A percentile compares a stretch with the other conserved stretches of the same genome.
phyloP scores from a whole-genome alignment of 2,113 vertebrate genomes.

The Terrapene triunguis region DNA sequence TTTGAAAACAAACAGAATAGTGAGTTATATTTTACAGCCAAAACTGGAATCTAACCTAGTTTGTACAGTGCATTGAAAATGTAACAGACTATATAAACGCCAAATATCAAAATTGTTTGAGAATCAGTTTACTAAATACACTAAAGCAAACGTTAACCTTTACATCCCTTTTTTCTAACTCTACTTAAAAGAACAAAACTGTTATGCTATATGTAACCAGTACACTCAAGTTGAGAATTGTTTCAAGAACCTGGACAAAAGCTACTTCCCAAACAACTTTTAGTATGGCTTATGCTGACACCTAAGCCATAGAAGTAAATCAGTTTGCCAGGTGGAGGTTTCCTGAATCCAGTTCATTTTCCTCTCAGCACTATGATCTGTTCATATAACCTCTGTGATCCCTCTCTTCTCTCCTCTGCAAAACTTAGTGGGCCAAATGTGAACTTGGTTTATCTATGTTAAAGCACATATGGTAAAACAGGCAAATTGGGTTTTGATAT shows the following conservation, averaged over 20 bases:
- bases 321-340: not conserved
- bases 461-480: not conserved
- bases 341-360: not conserved
- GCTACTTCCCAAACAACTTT: not conserved
- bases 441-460: not conserved
- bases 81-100: not conserved
- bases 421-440: not conserved
- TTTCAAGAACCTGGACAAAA: not conserved
- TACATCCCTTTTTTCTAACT: not conserved
- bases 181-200: not conserved
- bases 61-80: not conserved
- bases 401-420: not conserved
- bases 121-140: not conserved
- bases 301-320: not conserved
- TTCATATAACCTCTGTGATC: not conserved
- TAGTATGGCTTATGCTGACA: not conserved
- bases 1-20: slow-evolving; percentile 57
- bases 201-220: not conserved
- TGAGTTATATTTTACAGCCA: not conserved
- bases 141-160: not conserved
- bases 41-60: not conserved
- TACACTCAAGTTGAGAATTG: not conserved
- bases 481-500: not conserved
- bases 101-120: not conserved
- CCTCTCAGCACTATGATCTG: not conserved